phyloP scores from a whole-genome alignment of 2,113 vertebrate genomes.

The Chaenogobius annularis region DNA sequence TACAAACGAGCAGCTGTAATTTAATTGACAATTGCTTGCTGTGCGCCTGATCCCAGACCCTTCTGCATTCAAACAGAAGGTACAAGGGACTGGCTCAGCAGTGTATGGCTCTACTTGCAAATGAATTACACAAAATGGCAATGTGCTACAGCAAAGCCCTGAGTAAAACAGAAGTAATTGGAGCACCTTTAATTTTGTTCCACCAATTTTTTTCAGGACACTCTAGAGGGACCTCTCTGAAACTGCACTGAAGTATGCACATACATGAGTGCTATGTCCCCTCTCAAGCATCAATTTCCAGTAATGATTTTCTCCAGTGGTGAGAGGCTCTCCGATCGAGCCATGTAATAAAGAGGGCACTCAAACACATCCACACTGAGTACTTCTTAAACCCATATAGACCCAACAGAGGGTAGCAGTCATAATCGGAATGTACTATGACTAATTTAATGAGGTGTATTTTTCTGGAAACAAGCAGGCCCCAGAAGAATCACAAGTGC shows the following conservation, averaged over 20 bases:
- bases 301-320: constrained; percentile 37
- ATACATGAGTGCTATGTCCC: constrained; percentile 43
- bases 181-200: neutral
- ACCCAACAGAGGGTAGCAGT: neutral
- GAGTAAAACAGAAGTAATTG: too few relatives aligned
- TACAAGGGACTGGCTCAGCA: too few relatives aligned
- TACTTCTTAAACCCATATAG: constrained; percentile 29
- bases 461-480: constrained; percentile 39
- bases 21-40: too few relatives aligned
- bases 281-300: constrained; percentile 44
- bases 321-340: constrained; percentile 49
- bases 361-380: constrained; percentile 33
- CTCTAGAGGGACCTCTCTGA: constrained; percentile 22
- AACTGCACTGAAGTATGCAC: constrained; percentile 9
- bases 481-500: constrained; percentile 37
- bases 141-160: too few relatives aligned
- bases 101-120: too few relatives aligned
- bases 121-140: too few relatives aligned
- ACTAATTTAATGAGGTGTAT: constrained; percentile 26
- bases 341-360: constrained; percentile 57
- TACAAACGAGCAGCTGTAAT: too few relatives aligned
- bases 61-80: too few relatives aligned
- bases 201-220: constrained; percentile 7
- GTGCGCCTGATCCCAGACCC: too few relatives aligned
- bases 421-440: constrained; percentile 6